Evolutionary conservation across 2,888 invertebrate species (phyloP).

Genomic region (Elaeidobius kamerunicus): DNA sequence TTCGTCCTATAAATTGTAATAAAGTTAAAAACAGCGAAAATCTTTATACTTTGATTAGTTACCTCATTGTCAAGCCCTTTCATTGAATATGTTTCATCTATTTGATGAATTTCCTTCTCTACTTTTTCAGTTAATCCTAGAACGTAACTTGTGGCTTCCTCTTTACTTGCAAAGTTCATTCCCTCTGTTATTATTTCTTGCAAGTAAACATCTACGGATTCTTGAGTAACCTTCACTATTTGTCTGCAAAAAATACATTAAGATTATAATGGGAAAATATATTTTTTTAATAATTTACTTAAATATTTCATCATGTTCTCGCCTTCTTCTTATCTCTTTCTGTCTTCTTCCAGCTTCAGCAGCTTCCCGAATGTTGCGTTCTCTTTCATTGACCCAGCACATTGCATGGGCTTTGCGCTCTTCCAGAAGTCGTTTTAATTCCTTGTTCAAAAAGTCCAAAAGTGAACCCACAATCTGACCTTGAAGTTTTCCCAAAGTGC

Average conservation of each 20-base stretch:
- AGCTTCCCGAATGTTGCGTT: conserved; percentile 73
- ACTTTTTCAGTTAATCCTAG: conserved; percentile 55
- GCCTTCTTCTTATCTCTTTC: conserved; percentile 66
- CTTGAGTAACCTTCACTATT: conserved; percentile 58
- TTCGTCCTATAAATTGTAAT: conserved; percentile 49
- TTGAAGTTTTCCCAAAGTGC: conserved; percentile 66
- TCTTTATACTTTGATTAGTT: not conserved
- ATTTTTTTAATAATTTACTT: conserved; percentile 57
- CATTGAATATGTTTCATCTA: conserved; percentile 20
- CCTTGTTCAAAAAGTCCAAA: conserved; percentile 73
- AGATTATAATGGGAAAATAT: not conserved
- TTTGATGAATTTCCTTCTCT: conserved; percentile 53
- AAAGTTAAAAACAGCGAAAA: not conserved
- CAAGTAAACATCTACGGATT: conserved; percentile 61
- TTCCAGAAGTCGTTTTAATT: conserved; percentile 70
- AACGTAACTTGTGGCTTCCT: conserved; percentile 55
- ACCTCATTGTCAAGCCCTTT: conserved; percentile 23
- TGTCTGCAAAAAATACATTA: conserved; percentile 17
- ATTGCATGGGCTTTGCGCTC: conserved; percentile 78
- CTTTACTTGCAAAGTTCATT: conserved; percentile 56
- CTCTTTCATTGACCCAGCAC: conserved; percentile 73
- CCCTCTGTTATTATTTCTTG: conserved; percentile 61
- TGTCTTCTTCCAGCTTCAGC: conserved; percentile 77
- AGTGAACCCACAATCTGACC: conserved; percentile 70
- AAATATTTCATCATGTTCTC: conserved; percentile 79